These are phyloP conservation scores for Lineus longissimus DNA, from an alignment of 1,140 invertebrate species.

Conservation along the genomic window DNA sequence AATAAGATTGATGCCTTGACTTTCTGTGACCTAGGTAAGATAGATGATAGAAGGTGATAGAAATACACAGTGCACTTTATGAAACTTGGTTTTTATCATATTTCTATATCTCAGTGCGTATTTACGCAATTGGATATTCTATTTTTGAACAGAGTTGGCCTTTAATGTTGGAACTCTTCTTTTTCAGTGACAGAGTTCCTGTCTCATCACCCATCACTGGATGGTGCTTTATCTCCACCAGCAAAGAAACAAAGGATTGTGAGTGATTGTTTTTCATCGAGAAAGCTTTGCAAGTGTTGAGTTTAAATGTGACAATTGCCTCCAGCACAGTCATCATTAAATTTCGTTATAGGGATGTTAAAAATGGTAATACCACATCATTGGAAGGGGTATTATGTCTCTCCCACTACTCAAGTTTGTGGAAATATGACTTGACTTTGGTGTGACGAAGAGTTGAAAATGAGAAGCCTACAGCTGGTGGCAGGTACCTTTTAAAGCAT, in stretches of 20 bases:
- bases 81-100: constrained; percentile 4
- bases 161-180: too few relatives aligned
- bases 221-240: constrained; percentile 26
- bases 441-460: too few relatives aligned
- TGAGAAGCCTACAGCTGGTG: not conserved
- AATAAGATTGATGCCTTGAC: constrained; percentile 57
- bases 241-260: constrained; percentile 29
- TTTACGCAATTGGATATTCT: too few relatives aligned
- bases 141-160: constrained; percentile 2
- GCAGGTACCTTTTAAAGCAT: constrained; percentile 18
- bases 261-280: constrained; percentile 13
- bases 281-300: too few relatives aligned
- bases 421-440: too few relatives aligned
- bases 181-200: constrained; percentile 46
- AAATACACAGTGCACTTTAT: not conserved
- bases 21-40: constrained; percentile 56
- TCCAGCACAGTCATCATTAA: too few relatives aligned
- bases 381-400: too few relatives aligned
- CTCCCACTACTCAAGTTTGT: too few relatives aligned
- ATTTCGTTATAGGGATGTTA: too few relatives aligned
- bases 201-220: constrained; percentile 35
- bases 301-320: too few relatives aligned
- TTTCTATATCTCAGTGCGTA: constrained; percentile 15
- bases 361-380: too few relatives aligned
- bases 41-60: not conserved